Base-by-base conservation (phyloP, 2,113 vertebrate species). In the Oryzias celebensis region DNA sequence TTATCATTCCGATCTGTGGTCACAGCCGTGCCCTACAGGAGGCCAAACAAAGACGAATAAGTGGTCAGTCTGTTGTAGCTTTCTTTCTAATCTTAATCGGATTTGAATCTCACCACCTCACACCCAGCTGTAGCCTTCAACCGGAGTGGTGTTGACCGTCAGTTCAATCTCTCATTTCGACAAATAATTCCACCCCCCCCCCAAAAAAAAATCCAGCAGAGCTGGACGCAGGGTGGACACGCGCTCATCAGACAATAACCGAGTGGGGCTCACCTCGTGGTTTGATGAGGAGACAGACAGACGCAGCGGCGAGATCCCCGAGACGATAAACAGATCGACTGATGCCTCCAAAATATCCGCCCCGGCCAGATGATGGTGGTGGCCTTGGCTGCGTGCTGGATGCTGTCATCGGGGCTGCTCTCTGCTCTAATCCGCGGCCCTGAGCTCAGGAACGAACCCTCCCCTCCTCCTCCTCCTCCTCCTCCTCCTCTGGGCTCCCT, bases 401-500 rank as follows among this genome's bases (percentile, higher is more conserved):
- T 87, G 89, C 88, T 92, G 89, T 89, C 90, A 90, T 87, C 82
- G 87, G 85, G 77, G 77, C 76, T 81, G 77, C 72, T 87, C 74
- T 81, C 78, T 73, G 78, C 76, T 63, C 67, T 91, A 91, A 89
- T 91, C 90, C 87, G 72, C 78, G 74, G 75, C 82, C 80, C 77
- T 75, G 81, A 85, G 77, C 82, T 81, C 85, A 83, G 80, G 87
- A 86, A 83, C 65, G 82, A 77, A 77, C 85, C 78, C 69, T 69
- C 82, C 82, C 72, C 51, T 64, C 62, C 51, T 52, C 54, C 54
- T 63, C 56, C 67, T 59, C 72, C 51, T 64, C 62, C 51, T 52
- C 54, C 54, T 63, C 56, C 67, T 59, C 64, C 59, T 67, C 13
- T 56, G 45, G 14, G 61, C 56, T 47, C 53, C n/a, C 36, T 73